Base-by-base conservation (phyloP, 2,113 vertebrate species). In the Calidris pygmaea region DNA sequence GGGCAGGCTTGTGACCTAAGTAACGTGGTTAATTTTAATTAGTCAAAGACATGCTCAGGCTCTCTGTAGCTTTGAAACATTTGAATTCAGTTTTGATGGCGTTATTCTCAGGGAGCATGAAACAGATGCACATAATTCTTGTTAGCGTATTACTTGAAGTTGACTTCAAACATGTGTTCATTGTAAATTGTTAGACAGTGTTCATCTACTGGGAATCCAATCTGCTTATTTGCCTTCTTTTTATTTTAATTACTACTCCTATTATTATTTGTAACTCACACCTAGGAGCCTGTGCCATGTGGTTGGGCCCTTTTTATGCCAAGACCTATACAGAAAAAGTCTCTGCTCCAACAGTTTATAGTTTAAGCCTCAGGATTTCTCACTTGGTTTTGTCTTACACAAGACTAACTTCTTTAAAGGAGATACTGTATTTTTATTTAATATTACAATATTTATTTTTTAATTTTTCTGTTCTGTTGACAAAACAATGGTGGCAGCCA, bases 21-120 rank as follows among this genome's bases (percentile, higher is more conserved):
- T 68, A 80, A 84, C 4, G 6, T 67, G 87, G 68, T 83, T 95
- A 71, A 84, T 88, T 94, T 86, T 96, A 96, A 96, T 95, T 95
- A 96, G 93, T 83, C 62, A 86, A 76, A 96, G 56, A 35, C 83
- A 65, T 0, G 23, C 60, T 86, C 37, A 35, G 88, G 8, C 88
- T 93, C 94, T 97, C 88, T 96, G 65, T 92, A 71, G 78, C 77
- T 93, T 89, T 90, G 85, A 71, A 86, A 72, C 56, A 84, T 78
- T 90, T 86, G 68, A 94, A 90, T 97, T 93, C 65, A 34, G 72
- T 94, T 94, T 94, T 92, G 92, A 96, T 92, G 76, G 39, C 79
- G 53, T 93, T 96, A 86, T 92, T 97, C 85, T 92, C 79, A 18
- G 83, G 65, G 81, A 93, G 68, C 74, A 79, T 66, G 58, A 87